Evolutionary conservation across 2,888 invertebrate species (phyloP).

Genomic region (Thecophora atra): DNA sequence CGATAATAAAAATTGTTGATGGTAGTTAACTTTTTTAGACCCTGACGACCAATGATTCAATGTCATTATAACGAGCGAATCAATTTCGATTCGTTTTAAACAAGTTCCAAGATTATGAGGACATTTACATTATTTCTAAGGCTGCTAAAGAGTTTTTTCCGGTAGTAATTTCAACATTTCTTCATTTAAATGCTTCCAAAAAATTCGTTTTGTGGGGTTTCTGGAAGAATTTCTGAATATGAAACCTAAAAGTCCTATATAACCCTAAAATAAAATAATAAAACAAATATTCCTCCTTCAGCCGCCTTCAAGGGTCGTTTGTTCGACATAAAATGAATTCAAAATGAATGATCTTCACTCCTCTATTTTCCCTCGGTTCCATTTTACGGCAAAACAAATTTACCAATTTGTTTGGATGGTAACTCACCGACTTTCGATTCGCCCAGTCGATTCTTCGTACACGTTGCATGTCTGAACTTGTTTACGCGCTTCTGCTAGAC

Average conservation of each 20-base stretch:
- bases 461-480: slow-evolving; percentile 8
- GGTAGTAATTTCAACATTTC: no score
- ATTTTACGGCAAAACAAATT: not conserved
- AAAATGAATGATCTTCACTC: slow-evolving; percentile 2
- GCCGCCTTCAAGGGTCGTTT: no score
- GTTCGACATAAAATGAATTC: not conserved
- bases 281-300: no score
- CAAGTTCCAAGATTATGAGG: no score
- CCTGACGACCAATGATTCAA: not conserved
- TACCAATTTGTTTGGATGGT: not conserved
- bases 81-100: no score
- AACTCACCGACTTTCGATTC: not conserved
- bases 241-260: no score
- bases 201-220: no score
- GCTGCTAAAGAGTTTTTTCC: no score
- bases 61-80: not conserved
- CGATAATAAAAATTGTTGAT: not conserved
- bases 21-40: not conserved
- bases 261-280: no score
- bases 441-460: not conserved
- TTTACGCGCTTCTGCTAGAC: slow-evolving; percentile 20
- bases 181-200: no score
- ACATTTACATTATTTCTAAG: no score
- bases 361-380: not conserved
- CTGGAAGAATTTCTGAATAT: no score